Evolutionary conservation across 1,140 invertebrate genomes (phyloP).

Genomic region (Drosophila malerkotliana): DNA sequence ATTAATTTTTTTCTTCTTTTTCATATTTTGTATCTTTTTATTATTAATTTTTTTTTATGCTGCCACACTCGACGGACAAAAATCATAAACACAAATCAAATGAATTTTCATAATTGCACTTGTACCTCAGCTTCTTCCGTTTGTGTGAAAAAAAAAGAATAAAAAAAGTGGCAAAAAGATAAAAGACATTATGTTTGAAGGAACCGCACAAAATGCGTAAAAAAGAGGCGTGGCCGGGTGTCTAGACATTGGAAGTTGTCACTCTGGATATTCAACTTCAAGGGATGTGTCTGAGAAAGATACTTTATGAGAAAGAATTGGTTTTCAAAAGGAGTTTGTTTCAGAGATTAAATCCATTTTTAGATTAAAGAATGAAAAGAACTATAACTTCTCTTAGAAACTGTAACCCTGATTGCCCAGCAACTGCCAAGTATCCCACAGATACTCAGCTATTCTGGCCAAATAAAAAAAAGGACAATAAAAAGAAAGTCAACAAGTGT

Average conservation of each 20-base stretch:
- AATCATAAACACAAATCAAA: constrained; percentile 78
- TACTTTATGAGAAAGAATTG: not conserved
- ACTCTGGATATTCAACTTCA: constrained; percentile 16
- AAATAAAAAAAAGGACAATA: not conserved
- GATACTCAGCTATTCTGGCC: not conserved
- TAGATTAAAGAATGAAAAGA: not conserved
- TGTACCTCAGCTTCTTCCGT: constrained; percentile 60
- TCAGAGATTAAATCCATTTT: too few species aligned
- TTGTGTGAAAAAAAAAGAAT: not conserved
- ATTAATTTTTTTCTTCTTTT: constrained; percentile 49
- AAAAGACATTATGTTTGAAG: constrained; percentile 47
- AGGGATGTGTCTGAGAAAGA: not conserved
- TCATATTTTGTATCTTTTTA: not conserved
- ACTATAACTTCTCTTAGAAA: not conserved
- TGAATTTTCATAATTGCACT: constrained; percentile 79
- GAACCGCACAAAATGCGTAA: not conserved
- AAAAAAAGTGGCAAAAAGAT: constrained; percentile 18
- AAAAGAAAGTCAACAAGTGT: constrained; percentile 64
- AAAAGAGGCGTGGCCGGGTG: constrained; percentile 12
- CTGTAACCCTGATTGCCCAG: not conserved
- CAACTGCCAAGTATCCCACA: not conserved
- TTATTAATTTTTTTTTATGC: constrained; percentile 17
- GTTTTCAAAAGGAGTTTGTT: too few species aligned
- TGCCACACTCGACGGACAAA: constrained; percentile 56
- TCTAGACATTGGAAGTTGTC: constrained; percentile 33